Evolutionary conservation across 2,888 invertebrate species (phyloP), one percentile per base, ranked within the genome.

Genomic region (Julus scandinavius): DNA sequence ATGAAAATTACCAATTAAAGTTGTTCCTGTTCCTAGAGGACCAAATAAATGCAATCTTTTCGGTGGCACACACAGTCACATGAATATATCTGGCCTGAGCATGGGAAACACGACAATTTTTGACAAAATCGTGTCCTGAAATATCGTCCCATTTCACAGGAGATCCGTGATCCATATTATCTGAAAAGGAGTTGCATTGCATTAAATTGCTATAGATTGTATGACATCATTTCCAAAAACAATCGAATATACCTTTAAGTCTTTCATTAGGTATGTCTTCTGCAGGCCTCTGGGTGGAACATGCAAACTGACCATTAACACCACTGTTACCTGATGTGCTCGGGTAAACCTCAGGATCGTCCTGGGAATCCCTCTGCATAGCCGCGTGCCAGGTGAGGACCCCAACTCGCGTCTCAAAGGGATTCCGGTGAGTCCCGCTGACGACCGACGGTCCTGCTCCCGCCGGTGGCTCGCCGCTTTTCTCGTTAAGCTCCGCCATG

Each of bases 11-110:
- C 97, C 98, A 90, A 99, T 99, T 54, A 99, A 94, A 0, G 99
- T 99, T 93, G 99, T 99, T 2, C 99, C 99, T 0, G 99, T 98
- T 58, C 98, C 99, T 0, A 99, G 99, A 0, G 99, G 99, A 0
- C 99, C 99, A 93, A 99, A 99, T 6, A 99, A 93, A 45, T 99
- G 93, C 89, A 99, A 96, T 3, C 99, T 99, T 92, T 97, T 97
- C 0, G 99, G 98, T 1, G 99, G 99, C 83, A 97, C 94, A 89
- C 99, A 94, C 20, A 99, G 93, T 0, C 99, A 99, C 0, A 96
- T 97, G 92, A 98, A 99, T 90, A 99, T 96, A 92, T 99, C 98
- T 0, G 99, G 99, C 80, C 99, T 94, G 9, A 98, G 93, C 93
- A 99, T 94, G 0, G 99, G 99, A 95, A 97, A 97, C 5, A 99